A percentile compares a stretch with the other conserved stretches of the same genome.
Evolutionary conservation across 2,888 invertebrate species (phyloP).

Genomic region (Carabus problematicus): DNA sequence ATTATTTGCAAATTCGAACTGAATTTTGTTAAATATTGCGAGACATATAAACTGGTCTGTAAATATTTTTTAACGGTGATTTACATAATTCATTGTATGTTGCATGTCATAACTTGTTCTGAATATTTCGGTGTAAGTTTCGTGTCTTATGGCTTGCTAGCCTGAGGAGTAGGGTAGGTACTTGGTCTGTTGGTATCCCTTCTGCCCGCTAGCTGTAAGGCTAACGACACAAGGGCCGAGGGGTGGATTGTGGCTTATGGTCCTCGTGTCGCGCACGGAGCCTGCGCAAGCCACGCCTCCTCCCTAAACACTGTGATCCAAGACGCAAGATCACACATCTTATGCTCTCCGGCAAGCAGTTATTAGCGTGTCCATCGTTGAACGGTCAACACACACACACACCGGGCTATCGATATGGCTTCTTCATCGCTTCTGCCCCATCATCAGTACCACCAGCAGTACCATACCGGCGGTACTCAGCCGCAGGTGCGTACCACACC

Average conservation of each 20-base stretch:
- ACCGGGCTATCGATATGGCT: slow-evolving; percentile 51
- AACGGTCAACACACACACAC: slow-evolving; percentile 8
- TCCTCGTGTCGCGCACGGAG: slow-evolving; percentile 55
- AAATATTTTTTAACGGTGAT: too few relatives aligned
- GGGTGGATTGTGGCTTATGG: slow-evolving; percentile 48
- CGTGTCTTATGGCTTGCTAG: too few relatives aligned
- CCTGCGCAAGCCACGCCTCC: slow-evolving; percentile 56
- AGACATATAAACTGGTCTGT: too few relatives aligned
- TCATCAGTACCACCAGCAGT: slow-evolving; percentile 51
- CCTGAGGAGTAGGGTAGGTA: too few relatives aligned
- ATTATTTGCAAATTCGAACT: too few relatives aligned
- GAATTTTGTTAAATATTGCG: too few relatives aligned
- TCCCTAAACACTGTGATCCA: slow-evolving; percentile 41
- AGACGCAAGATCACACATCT: slow-evolving; percentile 52
- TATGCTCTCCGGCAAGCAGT: slow-evolving; percentile 54
- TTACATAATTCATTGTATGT: too few relatives aligned
- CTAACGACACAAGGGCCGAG: neutral
- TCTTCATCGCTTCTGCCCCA: slow-evolving; percentile 45
- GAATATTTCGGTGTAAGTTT: too few relatives aligned
- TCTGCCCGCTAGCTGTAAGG: neutral
- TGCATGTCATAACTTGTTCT: too few relatives aligned
- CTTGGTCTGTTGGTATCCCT: too few relatives aligned
- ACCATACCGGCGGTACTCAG: slow-evolving; percentile 53
- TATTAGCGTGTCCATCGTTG: slow-evolving; percentile 56
- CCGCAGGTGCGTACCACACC: slow-evolving; percentile 56